Evolutionary conservation across 2,797 vertebrate species (phyloP), one percentile per base, ranked within the genome.

Genomic region (Myoxocephalus aenaeus): DNA sequence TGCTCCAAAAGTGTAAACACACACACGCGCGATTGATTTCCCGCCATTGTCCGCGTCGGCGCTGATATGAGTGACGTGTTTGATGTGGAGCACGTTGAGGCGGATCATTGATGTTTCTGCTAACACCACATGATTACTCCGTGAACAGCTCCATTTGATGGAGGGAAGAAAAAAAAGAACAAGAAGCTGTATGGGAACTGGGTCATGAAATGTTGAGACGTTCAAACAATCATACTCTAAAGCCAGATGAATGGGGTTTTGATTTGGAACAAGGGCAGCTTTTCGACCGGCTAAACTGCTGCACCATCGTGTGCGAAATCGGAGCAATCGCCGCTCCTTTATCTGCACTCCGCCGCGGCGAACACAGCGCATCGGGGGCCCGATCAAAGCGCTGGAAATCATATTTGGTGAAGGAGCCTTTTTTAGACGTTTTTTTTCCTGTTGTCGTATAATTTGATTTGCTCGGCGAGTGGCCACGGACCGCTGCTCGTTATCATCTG

Each of bases 51-150:
- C 77, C 50, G 11, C 56, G 77, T 73, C 73, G 57, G 59, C 14
- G 68, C 81, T 80, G 86, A 90, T 90, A 84, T 89, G 86, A 90
- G 62, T 78, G 84, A 77, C 77, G 82, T 56, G 82, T 91, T 89
- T 90, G 89, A 90, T 89, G 85, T 70, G 67, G 72, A 69, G 69
- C 69, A 73, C 38, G 17, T 75, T 34, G 65, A 80, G 63, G 79
- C 59, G 58, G 67, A 56, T 85, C 87, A 77, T 77, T 85, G 78
- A 89, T 89, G 86, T 88, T 83, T 78, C 75, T 81, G 68, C 77
- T 82, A 71, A 79, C 79, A 32, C 68, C 79, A 72, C 81, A 78
- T 69, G 72, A 87, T 84, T 82, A 83, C 53, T 56, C 69, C 77
- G 75, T 56, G 82, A 89, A 78, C 63, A 5, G 65, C 83, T 87